Base-by-base conservation (phyloP, 92 coral and sea anemone genomes). In the Epizoanthus illoricatus region DNA sequence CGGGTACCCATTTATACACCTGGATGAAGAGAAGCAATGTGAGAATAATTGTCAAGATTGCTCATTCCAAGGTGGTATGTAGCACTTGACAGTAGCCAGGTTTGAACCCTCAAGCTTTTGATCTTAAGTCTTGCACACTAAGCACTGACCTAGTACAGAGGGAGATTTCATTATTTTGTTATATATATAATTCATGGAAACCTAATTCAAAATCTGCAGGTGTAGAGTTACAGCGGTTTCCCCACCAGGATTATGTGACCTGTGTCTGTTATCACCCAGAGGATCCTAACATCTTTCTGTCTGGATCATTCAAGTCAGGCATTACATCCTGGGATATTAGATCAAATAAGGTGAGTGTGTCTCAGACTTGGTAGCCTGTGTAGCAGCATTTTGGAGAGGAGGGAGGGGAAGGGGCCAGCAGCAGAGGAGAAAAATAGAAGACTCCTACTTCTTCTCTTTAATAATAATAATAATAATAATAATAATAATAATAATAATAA, bases 311-410 rank as follows among this genome's bases (percentile, higher is more conserved):
- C 54, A 93, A 95, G 73, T 90, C 90, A 88, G 92, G 93, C 71
- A 96, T 96, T 67, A 80, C 87, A 58, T 92, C 95, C 55, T 96
- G 99, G 99, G 98, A 96, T 62, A 71, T 59, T 56, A 89, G 99
- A 84, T 71, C 90, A 52, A 88, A 90, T 65, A 91, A 89, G 88
- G 98, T 95, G 19, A 64, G 52, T 65, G 12, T 23, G 42, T 4
- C 20, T 47, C 12, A 47, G 55, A 47, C 11, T 43, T 1, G 47
- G 47, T 43, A 43, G 33, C 33, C 33, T 28, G 33, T 1, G 33
- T 28, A 28, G 33, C 33, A 28, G 33, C 33, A 28, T 28, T 28
- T 28, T 0, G 33, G 33, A 28, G 33, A 28, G 33, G 33, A 28
- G 33, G 33, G 33, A 0, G 1, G 33, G 33, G 33, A 28, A 1